Base-by-base conservation (phyloP, 2,797 vertebrate genomes). In the Sebastes cheni region DNA sequence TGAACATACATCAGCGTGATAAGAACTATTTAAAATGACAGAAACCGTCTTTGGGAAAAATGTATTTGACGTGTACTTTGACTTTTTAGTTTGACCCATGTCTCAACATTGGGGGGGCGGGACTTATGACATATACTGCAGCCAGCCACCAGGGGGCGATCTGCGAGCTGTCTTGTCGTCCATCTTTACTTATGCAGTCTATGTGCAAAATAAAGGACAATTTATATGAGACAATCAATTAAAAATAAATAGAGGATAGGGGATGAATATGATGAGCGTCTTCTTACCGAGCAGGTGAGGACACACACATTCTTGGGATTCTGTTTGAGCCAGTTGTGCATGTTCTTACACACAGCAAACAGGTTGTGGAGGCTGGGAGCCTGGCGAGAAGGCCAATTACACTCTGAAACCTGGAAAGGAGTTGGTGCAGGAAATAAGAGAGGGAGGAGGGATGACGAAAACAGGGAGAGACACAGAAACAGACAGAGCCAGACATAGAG, bases 271-370 rank as follows among this genome's bases (percentile, higher is more conserved):
- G 29, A 42, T 29, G 34, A 32, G 58, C 6, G 8, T 82, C 36
- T 85, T 79, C 98, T 97, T 96, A 99, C 99, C 97, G 98, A 98
- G 94, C 99, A 99, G 90, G 99, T 99, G 91, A 99, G 98, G 91
- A 99, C 98, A 87, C 99, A 99, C 82, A 99, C 97, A 11, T 99
- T 99, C 95, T 98, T 99, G 91, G 99, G 99, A 89, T 99, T 99
- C 95, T 99, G 99, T 75, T 98, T 97, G 76, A 99, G 96, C 98
- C 98, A 99, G 92, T 99, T 99, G 95, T 99, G 97, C 98, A 99
- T 99, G 93, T 99, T 99, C 95, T 99, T 98, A 93, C 99, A 99
- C 82, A 99, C 98, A 0, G 99, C 98, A 14, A 98, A 99, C 84
- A 99, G 96, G 95, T 99, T 99, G 94, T 99, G 98, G 89, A 99